Percentiles rank a stretch among this genome's conserved stretches.
Evolutionary conservation across 2,113 vertebrate genomes (phyloP).

Genomic region (Cyprinodon variegatus): DNA sequence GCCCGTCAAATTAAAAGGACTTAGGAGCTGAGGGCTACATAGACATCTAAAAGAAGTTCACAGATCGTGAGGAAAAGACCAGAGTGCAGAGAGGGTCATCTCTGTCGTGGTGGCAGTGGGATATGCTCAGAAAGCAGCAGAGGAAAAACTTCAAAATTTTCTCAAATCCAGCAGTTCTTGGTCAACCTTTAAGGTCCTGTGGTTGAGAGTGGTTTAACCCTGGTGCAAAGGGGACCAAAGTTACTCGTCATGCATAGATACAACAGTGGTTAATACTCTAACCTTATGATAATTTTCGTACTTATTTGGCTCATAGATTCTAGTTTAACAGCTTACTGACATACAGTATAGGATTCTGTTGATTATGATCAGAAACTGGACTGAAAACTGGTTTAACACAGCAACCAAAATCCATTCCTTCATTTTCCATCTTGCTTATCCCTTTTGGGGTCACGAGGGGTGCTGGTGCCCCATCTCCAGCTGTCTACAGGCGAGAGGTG

Average conservation of each 20-base stretch:
- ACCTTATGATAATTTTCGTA: neutral
- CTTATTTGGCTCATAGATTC: neutral
- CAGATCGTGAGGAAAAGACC: neutral
- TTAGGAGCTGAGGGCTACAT: too few relatives aligned
- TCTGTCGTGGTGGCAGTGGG: neutral
- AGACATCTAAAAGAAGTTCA: neutral
- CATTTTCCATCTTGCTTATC: too few relatives aligned
- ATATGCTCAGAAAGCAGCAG: neutral
- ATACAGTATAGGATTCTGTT: neutral
- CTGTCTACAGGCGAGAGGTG: too few relatives aligned
- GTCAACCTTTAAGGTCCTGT: too few relatives aligned
- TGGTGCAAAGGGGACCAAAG: neutral
- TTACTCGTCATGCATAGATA: neutral
- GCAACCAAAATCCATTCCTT: too few relatives aligned
- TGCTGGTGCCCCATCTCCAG: too few relatives aligned
- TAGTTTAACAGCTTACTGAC: neutral
- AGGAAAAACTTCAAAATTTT: neutral
- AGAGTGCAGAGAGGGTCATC: neutral
- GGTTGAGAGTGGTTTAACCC: neutral
- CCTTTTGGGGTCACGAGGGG: too few relatives aligned
- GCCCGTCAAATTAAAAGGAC: too few relatives aligned
- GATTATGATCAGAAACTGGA: neutral
- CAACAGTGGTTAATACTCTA: neutral
- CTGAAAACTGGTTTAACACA: neutral
- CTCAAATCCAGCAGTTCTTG: too few relatives aligned